phyloP scores from a whole-genome alignment of 2,888 invertebrate genomes.

The Chymomyza fuscimana region DNA sequence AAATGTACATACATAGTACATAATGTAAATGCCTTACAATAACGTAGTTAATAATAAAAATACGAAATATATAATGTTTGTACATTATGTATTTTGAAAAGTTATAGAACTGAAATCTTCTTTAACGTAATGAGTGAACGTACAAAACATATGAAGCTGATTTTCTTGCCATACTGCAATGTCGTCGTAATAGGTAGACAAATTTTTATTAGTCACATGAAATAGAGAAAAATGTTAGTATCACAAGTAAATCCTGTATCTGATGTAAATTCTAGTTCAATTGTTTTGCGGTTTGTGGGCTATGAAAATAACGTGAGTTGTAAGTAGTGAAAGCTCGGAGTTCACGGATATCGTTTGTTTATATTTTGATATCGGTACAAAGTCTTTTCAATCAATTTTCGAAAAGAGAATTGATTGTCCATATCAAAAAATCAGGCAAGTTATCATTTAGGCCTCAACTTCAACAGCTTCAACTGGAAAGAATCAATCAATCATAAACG shows the following conservation, averaged over 20 bases:
- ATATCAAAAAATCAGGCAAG: conserved; percentile 73
- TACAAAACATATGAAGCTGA: background rate
- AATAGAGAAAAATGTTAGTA: conserved; percentile 40
- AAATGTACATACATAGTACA: conserved; percentile 15
- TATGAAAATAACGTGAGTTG: conserved; percentile 10
- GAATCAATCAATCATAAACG: conserved; percentile 79
- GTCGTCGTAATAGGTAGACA: conserved; percentile 13
- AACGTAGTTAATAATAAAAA: conserved; percentile 3
- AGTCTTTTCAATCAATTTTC: conserved; percentile 69
- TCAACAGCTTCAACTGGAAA: conserved; percentile 80
- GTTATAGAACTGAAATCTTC: background rate
- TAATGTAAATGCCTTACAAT: conserved; percentile 11
- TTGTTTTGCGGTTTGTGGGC: background rate
- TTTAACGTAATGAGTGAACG: background rate
- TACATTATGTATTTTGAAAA: conserved; percentile 4
- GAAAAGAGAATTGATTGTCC: conserved; percentile 68
- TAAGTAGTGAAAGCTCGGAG: conserved; percentile 53
- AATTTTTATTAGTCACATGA: conserved; percentile 38
- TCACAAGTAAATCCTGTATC: conserved; percentile 43
- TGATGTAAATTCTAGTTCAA: background rate
- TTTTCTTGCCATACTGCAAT: too few species aligned
- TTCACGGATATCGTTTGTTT: conserved; percentile 56
- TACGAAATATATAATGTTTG: conserved; percentile 5
- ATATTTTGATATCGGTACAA: conserved; percentile 52
- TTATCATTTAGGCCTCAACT: conserved; percentile 79